Evolutionary conservation across 1,140 invertebrate species (phyloP).

Genomic region (Heliothis subflexa): DNA sequence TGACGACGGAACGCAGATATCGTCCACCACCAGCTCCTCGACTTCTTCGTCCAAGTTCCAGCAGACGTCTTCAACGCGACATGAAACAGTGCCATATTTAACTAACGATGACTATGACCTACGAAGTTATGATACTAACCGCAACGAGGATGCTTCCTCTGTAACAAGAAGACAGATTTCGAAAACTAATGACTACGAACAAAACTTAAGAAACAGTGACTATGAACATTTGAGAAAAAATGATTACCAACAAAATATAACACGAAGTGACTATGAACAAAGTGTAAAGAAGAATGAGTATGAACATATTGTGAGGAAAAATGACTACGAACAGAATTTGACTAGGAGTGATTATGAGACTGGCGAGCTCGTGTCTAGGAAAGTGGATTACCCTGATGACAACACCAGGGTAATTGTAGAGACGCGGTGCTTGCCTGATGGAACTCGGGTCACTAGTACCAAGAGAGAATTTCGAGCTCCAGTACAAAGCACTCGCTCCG

Average conservation of each 20-base stretch:
- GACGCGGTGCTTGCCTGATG: slow-evolving; percentile 88
- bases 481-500: slow-evolving; percentile 67
- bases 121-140: slow-evolving; percentile 60
- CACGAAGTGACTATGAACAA: slow-evolving; percentile 16
- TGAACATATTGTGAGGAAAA: slow-evolving; percentile 32
- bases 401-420: slow-evolving; percentile 89
- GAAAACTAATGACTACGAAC: slow-evolving; percentile 63
- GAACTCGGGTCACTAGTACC: slow-evolving; percentile 88
- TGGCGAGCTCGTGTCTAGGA: slow-evolving; percentile 85
- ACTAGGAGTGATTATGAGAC: slow-evolving; percentile 62
- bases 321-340: slow-evolving; percentile 64
- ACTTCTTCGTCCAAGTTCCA: slow-evolving; percentile 81
- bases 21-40: slow-evolving; percentile 81
- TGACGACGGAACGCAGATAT: slow-evolving; percentile 82
- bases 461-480: slow-evolving; percentile 87
- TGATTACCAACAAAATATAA: slow-evolving; percentile 39
- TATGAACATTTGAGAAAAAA: slow-evolving; percentile 17
- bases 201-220: slow-evolving; percentile 54
- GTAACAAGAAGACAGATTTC: slow-evolving; percentile 55
- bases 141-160: slow-evolving; percentile 60
- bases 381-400: slow-evolving; percentile 87
- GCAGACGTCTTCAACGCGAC: slow-evolving; percentile 71
- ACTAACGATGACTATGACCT: slow-evolving; percentile 64
- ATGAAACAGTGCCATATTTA: slow-evolving; percentile 72
- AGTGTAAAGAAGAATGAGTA: slow-evolving; percentile 7